Conservation (phyloP, 2,888 invertebrate genomes). For the Machimus atricapillus region DNA sequence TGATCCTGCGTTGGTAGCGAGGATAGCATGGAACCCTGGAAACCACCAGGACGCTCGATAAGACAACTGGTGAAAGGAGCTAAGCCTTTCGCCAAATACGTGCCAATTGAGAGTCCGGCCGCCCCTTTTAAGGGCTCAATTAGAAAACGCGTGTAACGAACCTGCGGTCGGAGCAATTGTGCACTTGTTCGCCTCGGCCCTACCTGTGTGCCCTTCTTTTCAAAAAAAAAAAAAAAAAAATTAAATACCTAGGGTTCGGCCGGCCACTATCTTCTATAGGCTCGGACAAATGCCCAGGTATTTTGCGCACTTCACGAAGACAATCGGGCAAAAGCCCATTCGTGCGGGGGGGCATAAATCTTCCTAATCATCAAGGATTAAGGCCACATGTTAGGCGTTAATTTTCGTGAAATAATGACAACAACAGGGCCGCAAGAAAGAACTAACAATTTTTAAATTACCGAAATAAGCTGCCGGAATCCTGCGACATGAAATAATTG, state of each 20-base stretch:
- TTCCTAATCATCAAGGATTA: slow-evolving; percentile 39
- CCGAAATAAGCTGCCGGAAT: not conserved
- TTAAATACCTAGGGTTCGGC: not conserved
- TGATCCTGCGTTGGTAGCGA: not conserved
- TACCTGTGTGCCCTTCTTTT: not conserved
- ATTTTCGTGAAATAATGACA: slow-evolving; percentile 31
- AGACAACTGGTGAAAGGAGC: not conserved
- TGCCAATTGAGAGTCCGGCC: not conserved
- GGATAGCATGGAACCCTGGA: not conserved
- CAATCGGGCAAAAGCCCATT: not conserved
- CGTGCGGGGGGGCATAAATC: slow-evolving; percentile 20
- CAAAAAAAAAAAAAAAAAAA: not conserved
- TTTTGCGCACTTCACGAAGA: not conserved
- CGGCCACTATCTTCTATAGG: not conserved
- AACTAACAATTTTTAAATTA: slow-evolving; percentile 14
- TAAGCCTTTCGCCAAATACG: not conserved
- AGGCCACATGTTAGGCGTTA: slow-evolving; percentile 23
- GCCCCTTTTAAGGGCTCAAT: not conserved
- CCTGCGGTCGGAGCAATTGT: not conserved
- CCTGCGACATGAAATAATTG: not conserved
- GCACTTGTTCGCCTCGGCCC: not conserved
- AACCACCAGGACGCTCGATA: not conserved
- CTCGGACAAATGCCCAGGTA: not conserved
- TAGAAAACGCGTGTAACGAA: slow-evolving; percentile 13
- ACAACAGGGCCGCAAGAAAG: slow-evolving; percentile 1